These are phyloP conservation scores for Megaceryle torquata DNA, from an alignment of 2,113 vertebrate species.

Conservation along the genomic window DNA sequence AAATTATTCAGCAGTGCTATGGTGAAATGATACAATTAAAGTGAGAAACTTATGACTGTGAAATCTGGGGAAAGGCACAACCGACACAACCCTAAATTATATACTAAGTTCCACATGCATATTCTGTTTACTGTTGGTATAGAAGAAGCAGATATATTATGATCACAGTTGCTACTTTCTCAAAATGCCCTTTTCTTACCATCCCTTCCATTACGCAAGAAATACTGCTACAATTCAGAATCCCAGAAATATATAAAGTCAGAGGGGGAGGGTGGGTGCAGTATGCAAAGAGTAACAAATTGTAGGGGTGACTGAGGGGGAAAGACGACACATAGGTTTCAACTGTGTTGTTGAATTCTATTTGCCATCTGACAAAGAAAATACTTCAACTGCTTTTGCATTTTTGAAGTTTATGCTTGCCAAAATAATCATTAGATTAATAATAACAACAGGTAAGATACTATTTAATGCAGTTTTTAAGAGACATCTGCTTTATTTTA, in stretches of 20 bases:
- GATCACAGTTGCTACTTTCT: background rate
- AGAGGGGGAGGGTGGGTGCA: background rate
- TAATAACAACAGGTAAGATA: background rate
- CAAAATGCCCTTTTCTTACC: background rate
- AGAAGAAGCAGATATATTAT: background rate
- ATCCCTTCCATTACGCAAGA: background rate
- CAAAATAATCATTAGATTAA: background rate
- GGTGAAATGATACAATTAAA: background rate
- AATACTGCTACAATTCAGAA: background rate
- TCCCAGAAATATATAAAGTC: background rate
- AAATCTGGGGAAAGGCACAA: background rate
- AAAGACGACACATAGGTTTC: background rate
- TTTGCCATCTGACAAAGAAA: background rate
- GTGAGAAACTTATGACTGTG: background rate
- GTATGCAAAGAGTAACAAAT: background rate
- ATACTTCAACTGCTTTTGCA: background rate
- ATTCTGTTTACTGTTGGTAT: background rate
- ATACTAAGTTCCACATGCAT: background rate
- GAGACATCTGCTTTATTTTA: background rate
- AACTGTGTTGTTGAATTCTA: background rate
- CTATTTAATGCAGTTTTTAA: background rate
- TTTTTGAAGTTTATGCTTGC: background rate
- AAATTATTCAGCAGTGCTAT: background rate
- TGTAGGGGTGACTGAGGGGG: fast-evolving
- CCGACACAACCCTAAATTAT: background rate